These are phyloP conservation scores for Athene noctua DNA, from an alignment of 2,113 vertebrate genomes.

Conservation along the genomic window DNA sequence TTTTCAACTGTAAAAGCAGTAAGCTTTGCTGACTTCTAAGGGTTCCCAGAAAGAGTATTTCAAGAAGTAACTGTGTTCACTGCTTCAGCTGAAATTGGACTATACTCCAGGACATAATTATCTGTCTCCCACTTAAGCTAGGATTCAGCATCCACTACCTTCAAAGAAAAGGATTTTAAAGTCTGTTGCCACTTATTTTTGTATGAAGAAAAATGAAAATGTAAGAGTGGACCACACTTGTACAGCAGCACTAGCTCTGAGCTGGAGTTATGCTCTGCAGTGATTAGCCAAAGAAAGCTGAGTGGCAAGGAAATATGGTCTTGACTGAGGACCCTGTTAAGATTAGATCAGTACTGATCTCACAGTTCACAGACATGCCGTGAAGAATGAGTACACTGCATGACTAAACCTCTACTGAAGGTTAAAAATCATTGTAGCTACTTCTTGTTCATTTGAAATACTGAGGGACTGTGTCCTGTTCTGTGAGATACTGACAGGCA, in stretches of 20 bases:
- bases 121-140: not conserved
- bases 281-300: not conserved
- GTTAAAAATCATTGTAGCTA: not conserved
- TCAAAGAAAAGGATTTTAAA: not conserved
- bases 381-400: not conserved
- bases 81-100: not conserved
- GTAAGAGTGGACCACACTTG: not conserved
- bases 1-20: not conserved
- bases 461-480: not conserved
- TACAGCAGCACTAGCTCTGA: not conserved
- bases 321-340: not conserved
- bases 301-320: not conserved
- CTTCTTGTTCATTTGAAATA: not conserved
- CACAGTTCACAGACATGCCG: fast-evolving
- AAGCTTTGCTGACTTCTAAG: not conserved
- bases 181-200: not conserved
- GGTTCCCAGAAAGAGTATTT: not conserved
- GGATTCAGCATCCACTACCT: not conserved
- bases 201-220: not conserved
- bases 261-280: not conserved
- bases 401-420: not conserved
- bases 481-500: not conserved
- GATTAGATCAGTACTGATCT: not conserved
- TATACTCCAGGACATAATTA: not conserved
- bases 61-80: not conserved